Evolutionary conservation across 2,797 vertebrate genomes (phyloP).

Genomic region (Saguinus oedipus): DNA sequence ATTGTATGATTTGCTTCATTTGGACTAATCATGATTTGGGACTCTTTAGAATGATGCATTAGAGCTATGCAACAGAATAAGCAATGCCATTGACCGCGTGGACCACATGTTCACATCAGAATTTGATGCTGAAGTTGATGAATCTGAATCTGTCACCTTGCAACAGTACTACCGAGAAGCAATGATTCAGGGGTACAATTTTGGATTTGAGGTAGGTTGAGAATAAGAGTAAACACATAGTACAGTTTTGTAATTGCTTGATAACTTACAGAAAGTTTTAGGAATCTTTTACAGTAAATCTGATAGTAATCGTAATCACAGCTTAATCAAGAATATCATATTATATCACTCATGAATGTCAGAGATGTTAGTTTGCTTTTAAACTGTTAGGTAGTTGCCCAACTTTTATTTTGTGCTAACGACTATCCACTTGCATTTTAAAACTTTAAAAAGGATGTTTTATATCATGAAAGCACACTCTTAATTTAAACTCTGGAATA

Average conservation of each 20-base stretch:
- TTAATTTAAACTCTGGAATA: background rate
- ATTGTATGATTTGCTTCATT: background rate
- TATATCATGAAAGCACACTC: background rate
- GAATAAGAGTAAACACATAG: background rate
- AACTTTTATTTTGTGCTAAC: background rate
- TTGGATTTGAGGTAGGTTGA: slow-evolving; percentile 95
- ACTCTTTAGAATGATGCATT: slow-evolving; percentile 92
- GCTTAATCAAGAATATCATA: background rate
- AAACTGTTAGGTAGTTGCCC: background rate
- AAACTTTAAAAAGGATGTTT: background rate
- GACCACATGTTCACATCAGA: slow-evolving; percentile 97
- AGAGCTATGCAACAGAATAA: slow-evolving; percentile 96
- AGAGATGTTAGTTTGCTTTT: background rate
- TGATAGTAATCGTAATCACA: background rate
- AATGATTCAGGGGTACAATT: slow-evolving; percentile 99
- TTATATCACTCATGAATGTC: accelerated
- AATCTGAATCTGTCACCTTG: slow-evolving; percentile 93
- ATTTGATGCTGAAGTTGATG: slow-evolving; percentile 95
- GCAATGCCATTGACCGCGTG: slow-evolving; percentile 93
- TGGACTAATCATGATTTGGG: slow-evolving; percentile 24
- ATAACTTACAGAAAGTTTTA: background rate
- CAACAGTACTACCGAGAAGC: slow-evolving; percentile 98
- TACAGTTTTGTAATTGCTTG: accelerated
- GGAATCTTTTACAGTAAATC: background rate
- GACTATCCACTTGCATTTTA: background rate